phyloP scores from a whole-genome alignment of 2,888 invertebrate genomes.

The Suillia variegata region DNA sequence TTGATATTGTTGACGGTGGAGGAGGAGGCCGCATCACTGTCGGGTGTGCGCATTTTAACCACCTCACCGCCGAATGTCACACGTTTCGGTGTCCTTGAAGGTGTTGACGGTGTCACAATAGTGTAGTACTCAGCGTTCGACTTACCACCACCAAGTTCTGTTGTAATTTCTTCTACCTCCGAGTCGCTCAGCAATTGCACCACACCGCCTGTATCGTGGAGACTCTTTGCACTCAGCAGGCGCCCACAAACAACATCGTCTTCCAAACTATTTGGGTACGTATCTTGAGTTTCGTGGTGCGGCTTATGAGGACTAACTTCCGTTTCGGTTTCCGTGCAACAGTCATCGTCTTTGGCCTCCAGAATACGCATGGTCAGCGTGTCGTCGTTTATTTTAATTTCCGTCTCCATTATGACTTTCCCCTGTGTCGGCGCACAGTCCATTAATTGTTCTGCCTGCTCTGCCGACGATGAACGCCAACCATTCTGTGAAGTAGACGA shows the following conservation, averaged over 20 bases:
- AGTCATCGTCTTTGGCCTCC: constrained; percentile 64
- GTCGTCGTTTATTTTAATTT: constrained; percentile 80
- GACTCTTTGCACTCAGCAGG: constrained; percentile 42
- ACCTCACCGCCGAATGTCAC: constrained; percentile 88
- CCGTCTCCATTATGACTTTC: constrained; percentile 80
- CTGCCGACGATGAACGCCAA: constrained; percentile 38
- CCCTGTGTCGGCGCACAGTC: constrained; percentile 59
- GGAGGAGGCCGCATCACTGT: constrained; percentile 72
- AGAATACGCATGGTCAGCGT: constrained; percentile 84
- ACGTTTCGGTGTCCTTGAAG: constrained; percentile 69
- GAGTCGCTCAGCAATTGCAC: constrained; percentile 69
- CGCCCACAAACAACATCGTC: constrained; percentile 55
- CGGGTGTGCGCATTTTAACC: constrained; percentile 83
- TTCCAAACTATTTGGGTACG: constrained; percentile 34
- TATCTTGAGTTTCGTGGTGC: neutral
- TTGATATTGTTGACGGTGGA: constrained; percentile 40
- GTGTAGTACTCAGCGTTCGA: constrained; percentile 26
- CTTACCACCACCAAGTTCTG: constrained; percentile 20
- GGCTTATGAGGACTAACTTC: constrained; percentile 48
- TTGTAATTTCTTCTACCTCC: constrained; percentile 65
- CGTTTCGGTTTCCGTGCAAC: constrained; percentile 52
- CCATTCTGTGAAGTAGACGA: constrained; percentile 23
- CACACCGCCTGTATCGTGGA: constrained; percentile 56
- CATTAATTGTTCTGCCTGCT: constrained; percentile 18
- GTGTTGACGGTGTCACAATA: constrained; percentile 39